A percentile compares a stretch with the other conserved stretches of the same genome.
phyloP scores from a whole-genome alignment of 2,888 invertebrate species.

The Agrochola lychnidis region DNA sequence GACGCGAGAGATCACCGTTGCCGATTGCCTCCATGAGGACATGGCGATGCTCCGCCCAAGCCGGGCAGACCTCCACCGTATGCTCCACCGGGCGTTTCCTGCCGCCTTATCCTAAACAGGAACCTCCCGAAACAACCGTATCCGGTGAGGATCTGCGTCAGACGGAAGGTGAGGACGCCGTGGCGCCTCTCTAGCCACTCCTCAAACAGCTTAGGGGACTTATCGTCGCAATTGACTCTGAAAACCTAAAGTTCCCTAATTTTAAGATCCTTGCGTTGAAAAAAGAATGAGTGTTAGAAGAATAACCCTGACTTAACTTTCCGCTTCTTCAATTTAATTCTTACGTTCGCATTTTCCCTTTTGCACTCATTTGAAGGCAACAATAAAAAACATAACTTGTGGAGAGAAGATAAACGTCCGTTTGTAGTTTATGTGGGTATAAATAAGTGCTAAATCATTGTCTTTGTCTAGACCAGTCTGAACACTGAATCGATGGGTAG shows the following conservation, averaged over 20 bases:
- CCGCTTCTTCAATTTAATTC: background rate
- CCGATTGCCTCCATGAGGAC: too few relatives aligned
- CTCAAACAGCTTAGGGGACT: too few relatives aligned
- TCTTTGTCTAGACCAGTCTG: slow-evolving; percentile 41
- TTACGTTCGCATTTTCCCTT: background rate
- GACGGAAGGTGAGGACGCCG: too few relatives aligned
- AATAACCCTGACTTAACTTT: background rate
- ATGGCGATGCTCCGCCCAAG: too few relatives aligned
- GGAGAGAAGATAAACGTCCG: slow-evolving; percentile 44
- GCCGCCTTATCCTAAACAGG: too few relatives aligned
- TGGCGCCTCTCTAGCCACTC: too few relatives aligned
- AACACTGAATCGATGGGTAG: background rate
- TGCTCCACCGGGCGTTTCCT: too few relatives aligned
- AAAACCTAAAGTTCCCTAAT: background rate
- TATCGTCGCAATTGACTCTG: background rate
- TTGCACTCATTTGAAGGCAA: background rate
- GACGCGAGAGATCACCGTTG: too few relatives aligned
- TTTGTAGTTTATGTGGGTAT: slow-evolving; percentile 40
- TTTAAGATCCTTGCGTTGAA: background rate
- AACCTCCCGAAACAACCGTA: too few relatives aligned
- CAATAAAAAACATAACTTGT: slow-evolving; percentile 43
- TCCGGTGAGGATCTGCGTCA: too few relatives aligned
- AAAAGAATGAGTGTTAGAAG: too few relatives aligned
- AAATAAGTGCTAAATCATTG: slow-evolving; percentile 57
- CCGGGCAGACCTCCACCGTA: too few relatives aligned